phyloP scores from a whole-genome alignment of 2,888 invertebrate species.

The Phanerotoma sp. region DNA sequence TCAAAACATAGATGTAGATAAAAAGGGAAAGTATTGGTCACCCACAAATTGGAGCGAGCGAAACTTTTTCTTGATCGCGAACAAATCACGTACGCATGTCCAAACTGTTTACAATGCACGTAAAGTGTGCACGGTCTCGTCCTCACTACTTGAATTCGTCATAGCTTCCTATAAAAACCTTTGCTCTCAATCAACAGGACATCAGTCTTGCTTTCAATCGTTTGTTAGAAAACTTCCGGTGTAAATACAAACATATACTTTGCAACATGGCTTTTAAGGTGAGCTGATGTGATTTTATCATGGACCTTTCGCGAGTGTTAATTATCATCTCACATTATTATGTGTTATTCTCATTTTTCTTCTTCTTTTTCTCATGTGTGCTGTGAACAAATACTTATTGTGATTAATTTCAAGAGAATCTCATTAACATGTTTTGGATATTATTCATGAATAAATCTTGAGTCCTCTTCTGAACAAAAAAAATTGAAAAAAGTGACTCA shows the following conservation, averaged over 20 bases:
- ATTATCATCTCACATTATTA: not conserved
- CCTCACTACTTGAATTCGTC: conserved; percentile 26
- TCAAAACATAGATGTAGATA: not conserved
- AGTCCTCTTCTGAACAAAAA: too few species aligned
- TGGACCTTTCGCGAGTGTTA: not conserved
- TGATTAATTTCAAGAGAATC: too few species aligned
- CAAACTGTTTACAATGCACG: conserved; percentile 41
- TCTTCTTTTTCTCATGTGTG: too few species aligned
- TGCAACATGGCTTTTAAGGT: conserved; percentile 37
- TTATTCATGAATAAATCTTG: too few species aligned
- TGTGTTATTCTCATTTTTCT: conserved; percentile 12
- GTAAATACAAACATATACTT: not conserved
- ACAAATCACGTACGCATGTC: conserved; percentile 38
- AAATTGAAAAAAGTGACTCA: too few species aligned
- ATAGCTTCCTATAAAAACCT: conserved; percentile 49
- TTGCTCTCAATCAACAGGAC: conserved; percentile 34
- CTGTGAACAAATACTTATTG: too few species aligned
- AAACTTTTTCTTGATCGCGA: conserved; percentile 42
- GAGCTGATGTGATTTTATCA: conserved; percentile 21
- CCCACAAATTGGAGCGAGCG: conserved; percentile 32
- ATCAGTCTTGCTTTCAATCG: conserved; percentile 42
- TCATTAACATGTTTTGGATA: too few species aligned
- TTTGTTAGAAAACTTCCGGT: conserved; percentile 1
- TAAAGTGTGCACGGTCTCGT: conserved; percentile 33
- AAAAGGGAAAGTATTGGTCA: conserved; percentile 20